phyloP scores from a whole-genome alignment of 2,888 invertebrate genomes.

The Meganola albula region DNA sequence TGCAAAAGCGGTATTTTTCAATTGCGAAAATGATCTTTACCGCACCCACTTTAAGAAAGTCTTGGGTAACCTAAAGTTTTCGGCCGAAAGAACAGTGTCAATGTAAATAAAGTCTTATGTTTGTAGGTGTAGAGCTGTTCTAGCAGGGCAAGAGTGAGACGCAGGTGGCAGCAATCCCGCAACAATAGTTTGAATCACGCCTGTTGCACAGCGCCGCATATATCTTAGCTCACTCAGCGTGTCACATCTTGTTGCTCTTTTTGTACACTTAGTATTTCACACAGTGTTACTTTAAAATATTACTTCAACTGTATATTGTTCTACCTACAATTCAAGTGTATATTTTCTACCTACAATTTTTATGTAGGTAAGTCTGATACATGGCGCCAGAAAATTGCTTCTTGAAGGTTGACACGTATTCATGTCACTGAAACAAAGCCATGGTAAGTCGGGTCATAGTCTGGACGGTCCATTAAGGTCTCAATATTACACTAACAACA shows the following conservation, averaged over 20 bases:
- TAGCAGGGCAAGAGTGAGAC: conserved; percentile 27
- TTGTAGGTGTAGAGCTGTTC: conserved; percentile 23
- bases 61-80: conserved; percentile 49
- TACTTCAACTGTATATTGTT: conserved; percentile 5
- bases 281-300: conserved; percentile 24
- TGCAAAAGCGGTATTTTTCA: conserved; percentile 38
- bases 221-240: conserved; percentile 58
- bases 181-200: conserved; percentile 62
- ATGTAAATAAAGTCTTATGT: conserved; percentile 29
- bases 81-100: conserved; percentile 21
- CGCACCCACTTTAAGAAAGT: conserved; percentile 41
- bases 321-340: too few relatives aligned
- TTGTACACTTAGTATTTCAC: conserved; percentile 37
- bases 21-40: conserved; percentile 54
- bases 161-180: conserved; percentile 59
- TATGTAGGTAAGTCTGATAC: neutral
- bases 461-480: conserved; percentile 65
- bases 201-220: conserved; percentile 60
- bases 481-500: conserved; percentile 65
- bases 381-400: conserved; percentile 9
- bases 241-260: conserved; percentile 52
- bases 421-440: conserved; percentile 26
- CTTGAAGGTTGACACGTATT: conserved; percentile 6
- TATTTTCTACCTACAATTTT: too few relatives aligned
- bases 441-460: conserved; percentile 9